phyloP scores from a whole-genome alignment of 2,113 vertebrate species.

The Odobenus rosmarus region DNA sequence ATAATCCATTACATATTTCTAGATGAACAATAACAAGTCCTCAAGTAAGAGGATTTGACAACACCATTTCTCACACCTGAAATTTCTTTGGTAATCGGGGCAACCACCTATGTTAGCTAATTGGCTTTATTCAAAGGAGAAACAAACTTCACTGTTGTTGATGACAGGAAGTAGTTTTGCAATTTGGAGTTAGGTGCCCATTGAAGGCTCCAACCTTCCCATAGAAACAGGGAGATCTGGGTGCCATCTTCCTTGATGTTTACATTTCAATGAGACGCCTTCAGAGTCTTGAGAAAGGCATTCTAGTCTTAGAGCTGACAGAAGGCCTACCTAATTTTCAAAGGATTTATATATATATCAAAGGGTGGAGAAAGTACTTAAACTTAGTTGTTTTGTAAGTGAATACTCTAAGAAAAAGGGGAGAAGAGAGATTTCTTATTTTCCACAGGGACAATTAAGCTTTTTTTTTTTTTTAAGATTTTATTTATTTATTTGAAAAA shows the following conservation, averaged over 20 bases:
- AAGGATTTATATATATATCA: background rate
- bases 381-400: background rate
- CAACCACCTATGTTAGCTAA: background rate
- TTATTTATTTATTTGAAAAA: too few species aligned
- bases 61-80: background rate
- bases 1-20: background rate
- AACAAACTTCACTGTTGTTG: background rate
- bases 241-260: background rate
- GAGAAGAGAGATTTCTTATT: background rate
- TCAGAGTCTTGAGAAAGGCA: background rate
- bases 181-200: background rate
- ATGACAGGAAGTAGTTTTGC: background rate
- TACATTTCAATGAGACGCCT: background rate
- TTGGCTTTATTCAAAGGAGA: background rate
- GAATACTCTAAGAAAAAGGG: background rate
- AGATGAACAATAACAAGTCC: background rate
- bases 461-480: background rate
- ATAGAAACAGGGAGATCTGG: background rate
- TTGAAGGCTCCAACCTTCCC: background rate
- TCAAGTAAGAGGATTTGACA: background rate
- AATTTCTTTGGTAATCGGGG: background rate
- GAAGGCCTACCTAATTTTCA: background rate
- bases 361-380: background rate
- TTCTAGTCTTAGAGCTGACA: background rate
- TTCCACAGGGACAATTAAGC: background rate